phyloP scores from a whole-genome alignment of 2,888 invertebrate genomes.

The Stenotaenia linearis region DNA sequence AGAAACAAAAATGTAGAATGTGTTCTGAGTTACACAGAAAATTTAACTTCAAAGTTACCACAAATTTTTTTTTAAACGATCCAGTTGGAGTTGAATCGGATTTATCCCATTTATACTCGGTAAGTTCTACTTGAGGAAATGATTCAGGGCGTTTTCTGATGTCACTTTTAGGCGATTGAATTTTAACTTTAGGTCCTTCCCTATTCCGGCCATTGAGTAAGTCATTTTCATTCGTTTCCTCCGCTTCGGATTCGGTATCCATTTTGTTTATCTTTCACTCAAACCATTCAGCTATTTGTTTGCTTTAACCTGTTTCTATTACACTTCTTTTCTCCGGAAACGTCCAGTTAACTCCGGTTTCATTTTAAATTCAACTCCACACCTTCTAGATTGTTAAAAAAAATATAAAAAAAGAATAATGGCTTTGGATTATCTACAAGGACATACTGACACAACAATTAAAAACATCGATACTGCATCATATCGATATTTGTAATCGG shows the following conservation, averaged over 20 bases:
- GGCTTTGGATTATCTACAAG: background rate
- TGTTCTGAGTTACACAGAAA: too few relatives aligned
- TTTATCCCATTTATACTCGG: slow-evolving; percentile 29
- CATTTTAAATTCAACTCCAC: background rate
- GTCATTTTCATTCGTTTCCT: background rate
- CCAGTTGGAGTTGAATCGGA: slow-evolving; percentile 33
- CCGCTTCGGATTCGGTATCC: background rate
- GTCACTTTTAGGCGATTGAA: background rate
- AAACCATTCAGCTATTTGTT: background rate
- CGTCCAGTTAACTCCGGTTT: background rate
- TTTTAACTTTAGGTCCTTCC: background rate
- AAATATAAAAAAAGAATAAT: background rate
- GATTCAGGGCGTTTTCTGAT: background rate
- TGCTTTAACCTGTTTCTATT: background rate
- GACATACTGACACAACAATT: background rate
- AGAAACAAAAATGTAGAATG: background rate
- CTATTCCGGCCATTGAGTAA: background rate
- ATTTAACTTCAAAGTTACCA: too few relatives aligned
- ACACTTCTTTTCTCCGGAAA: background rate
- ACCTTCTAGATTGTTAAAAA: background rate
- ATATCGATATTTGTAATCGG: background rate
- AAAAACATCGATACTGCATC: background rate
- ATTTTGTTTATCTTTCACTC: background rate
- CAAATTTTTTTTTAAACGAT: slow-evolving; percentile 34
- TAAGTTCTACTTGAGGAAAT: slow-evolving; percentile 17